Evolutionary conservation across 2,113 vertebrate genomes (phyloP).

Genomic region (Elephas maximus): DNA sequence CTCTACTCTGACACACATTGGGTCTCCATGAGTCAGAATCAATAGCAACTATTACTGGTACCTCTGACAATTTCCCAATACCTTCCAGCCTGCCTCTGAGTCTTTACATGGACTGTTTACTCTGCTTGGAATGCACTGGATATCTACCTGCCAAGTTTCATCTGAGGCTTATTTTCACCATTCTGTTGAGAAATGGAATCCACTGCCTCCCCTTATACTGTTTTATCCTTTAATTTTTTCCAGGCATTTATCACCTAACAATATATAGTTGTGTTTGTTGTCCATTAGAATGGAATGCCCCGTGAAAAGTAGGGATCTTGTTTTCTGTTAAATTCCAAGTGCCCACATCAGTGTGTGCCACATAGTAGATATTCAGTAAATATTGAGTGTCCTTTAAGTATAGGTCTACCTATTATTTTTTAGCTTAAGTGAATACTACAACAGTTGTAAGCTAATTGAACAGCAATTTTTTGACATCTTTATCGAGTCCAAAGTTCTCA

Average conservation of each 20-base stretch:
- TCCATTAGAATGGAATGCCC: not conserved
- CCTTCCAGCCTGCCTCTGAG: not conserved
- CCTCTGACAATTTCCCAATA: not conserved
- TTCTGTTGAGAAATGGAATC: not conserved
- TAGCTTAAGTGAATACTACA: not conserved
- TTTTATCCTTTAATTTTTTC: not conserved
- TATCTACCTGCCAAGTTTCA: not conserved
- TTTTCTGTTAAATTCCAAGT: not conserved
- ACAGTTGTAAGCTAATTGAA: not conserved
- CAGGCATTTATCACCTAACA: not conserved
- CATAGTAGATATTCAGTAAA: not conserved
- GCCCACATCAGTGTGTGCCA: not conserved
- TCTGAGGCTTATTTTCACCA: not conserved
- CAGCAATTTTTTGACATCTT: not conserved
- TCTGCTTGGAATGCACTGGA: not conserved
- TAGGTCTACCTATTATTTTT: not conserved
- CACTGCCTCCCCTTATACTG: not conserved
- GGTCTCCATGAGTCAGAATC: not conserved
- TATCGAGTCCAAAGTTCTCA: not conserved
- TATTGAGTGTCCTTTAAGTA: not conserved
- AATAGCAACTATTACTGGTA: not conserved
- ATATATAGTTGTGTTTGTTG: not conserved
- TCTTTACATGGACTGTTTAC: not conserved
- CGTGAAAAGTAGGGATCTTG: not conserved
- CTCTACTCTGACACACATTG: not conserved